Base-by-base conservation (phyloP, 1,140 invertebrate genomes). In the Meloidogyne exigua region DNA sequence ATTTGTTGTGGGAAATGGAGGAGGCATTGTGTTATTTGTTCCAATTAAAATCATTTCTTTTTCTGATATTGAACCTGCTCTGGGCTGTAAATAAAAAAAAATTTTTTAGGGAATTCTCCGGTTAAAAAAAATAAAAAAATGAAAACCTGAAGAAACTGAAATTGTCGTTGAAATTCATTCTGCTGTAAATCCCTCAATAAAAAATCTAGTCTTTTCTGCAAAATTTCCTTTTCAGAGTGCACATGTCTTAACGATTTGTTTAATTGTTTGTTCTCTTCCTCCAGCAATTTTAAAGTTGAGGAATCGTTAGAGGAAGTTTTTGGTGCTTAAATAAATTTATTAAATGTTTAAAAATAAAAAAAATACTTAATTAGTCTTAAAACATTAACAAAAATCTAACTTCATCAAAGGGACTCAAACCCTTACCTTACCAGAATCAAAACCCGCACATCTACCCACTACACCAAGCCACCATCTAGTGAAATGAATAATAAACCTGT, bases 171-270 rank as follows among this genome's bases (percentile, higher is more conserved):
- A 28, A 49, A 72, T 15, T 49, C 70, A 5, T 49, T 72, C 9
- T 72, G 70, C n/a, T 72, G 72, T 57, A 23, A 13, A 28, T 64
- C 72, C 23, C 23, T 26, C 72, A 65, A 26, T 21, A 76, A 65
- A 26, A 69, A 64, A 49, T 64, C 69, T 25, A 76, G 21, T 65
- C 68, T 69, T 18, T 72, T 72, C 10, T 76, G 66, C 23, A 78
- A 25, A 21, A 15, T 44, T 15, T 49, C 21, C 13, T 78, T 78
- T 21, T 78, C 76, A 9, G 65, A 18, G 13, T 78, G 23, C 12
- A 78, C 42, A 23, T 18, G 18, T 9, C 36, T 57, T 2, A 75
- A 44, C 12, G 72, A 21, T 39, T 26, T 64, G 15, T 26, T 23
- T 26, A 78, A 39, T 7, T 32, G 44, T 9, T 68, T 68, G 15